A percentile compares a stretch with the other conserved stretches of the same genome.
Conservation (phyloP, 2,888 invertebrate species). For the Drosophila suboccidentalis region DNA sequence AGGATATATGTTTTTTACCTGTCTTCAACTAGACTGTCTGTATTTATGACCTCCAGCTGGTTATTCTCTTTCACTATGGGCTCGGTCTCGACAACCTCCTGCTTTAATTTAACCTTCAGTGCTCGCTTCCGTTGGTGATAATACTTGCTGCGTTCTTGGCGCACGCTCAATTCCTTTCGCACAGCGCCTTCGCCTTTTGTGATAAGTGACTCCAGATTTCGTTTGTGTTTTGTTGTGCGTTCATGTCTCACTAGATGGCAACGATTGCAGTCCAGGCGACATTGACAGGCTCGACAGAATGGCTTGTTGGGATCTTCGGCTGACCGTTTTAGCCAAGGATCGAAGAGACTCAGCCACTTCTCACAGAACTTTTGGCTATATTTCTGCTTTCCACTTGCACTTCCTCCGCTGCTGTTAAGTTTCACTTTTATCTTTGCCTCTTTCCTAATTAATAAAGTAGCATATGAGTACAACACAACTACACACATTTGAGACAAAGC, state of each 20-base stretch:
- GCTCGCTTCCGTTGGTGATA: slow-evolving; percentile 73
- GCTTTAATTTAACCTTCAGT: slow-evolving; percentile 32
- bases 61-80: slow-evolving; percentile 5
- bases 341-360: slow-evolving; percentile 82
- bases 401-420: slow-evolving; percentile 18
- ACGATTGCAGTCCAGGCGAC: slow-evolving; percentile 83
- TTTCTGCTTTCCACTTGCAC: slow-evolving; percentile 65
- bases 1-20: slow-evolving; percentile 13
- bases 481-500: background rate
- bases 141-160: slow-evolving; percentile 82
- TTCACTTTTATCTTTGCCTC: slow-evolving; percentile 75
- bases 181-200: slow-evolving; percentile 80
- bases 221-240: slow-evolving; percentile 81
- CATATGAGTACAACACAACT: background rate
- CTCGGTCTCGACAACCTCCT: slow-evolving; percentile 2
- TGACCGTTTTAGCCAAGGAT: slow-evolving; percentile 81
- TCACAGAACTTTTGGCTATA: slow-evolving; percentile 83
- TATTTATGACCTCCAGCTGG: slow-evolving; percentile 15
- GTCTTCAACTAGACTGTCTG: slow-evolving; percentile 48
- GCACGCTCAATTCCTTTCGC: slow-evolving; percentile 75
- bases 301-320: slow-evolving; percentile 81
- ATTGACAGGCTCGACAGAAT: slow-evolving; percentile 82
- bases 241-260: slow-evolving; percentile 83
- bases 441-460: slow-evolving; percentile 69
- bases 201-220: slow-evolving; percentile 79